Evolutionary conservation across 2,888 invertebrate species (phyloP).

Genomic region (Hedya salicella): DNA sequence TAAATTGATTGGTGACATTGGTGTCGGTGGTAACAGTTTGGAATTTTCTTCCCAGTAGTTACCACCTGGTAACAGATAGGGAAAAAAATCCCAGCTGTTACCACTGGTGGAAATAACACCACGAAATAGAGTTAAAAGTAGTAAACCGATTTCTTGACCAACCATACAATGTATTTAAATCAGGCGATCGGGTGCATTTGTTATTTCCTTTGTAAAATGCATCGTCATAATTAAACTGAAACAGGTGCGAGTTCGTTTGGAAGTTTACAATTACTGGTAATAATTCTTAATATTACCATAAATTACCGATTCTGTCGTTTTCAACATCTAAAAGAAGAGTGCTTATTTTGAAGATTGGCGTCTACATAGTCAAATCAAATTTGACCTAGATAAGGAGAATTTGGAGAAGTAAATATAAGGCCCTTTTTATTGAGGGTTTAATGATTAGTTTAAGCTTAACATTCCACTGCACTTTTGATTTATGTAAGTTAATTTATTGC

Average conservation of each 20-base stretch:
- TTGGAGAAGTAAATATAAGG: not conserved
- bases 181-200: constrained; percentile 16
- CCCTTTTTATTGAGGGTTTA: not conserved
- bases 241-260: not conserved
- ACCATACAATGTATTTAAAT: not conserved
- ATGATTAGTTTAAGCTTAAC: constrained; percentile 17
- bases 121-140: too few species aligned
- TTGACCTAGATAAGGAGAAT: constrained; percentile 9
- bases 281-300: too few species aligned
- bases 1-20: too few species aligned
- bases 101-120: too few species aligned
- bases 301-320: too few species aligned
- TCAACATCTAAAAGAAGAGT: not conserved
- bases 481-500: constrained; percentile 35
- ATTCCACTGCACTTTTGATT: constrained; percentile 24
- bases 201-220: constrained; percentile 3
- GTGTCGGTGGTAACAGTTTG: too few species aligned
- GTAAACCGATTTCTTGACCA: too few species aligned
- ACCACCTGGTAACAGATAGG: too few species aligned
- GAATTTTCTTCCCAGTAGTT: too few species aligned
- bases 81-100: too few species aligned
- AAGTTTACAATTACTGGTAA: too few species aligned
- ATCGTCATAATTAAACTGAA: not conserved
- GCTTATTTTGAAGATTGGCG: constrained; percentile 6
- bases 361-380: constrained; percentile 36